Base-by-base conservation (phyloP, 2,113 vertebrate genomes). In the Takifugu bimaculatus region DNA sequence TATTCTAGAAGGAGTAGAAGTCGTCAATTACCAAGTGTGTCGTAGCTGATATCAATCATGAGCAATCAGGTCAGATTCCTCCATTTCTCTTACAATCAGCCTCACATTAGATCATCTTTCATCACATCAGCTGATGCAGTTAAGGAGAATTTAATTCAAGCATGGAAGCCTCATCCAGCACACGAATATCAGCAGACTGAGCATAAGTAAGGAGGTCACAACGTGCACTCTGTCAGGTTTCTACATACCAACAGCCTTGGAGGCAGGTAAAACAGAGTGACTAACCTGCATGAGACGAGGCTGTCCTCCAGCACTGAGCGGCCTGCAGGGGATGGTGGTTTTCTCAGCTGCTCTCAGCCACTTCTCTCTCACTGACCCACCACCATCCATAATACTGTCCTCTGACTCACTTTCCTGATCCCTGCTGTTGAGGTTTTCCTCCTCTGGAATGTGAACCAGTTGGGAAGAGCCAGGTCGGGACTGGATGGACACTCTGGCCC, bases 361-460 rank as follows among this genome's bases (percentile, higher is more conserved):
- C 84, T 99, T 98, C 54, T 96, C 94, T 62, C 95, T 89, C 15
- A 96, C 96, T 0, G 94, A 96, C 55, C 93, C 93, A 3, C 82
- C 93, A 61, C 85, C 79, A 0, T 88, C 88, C 66, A 83, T 72
- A 3, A 80, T 74, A 63, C 83, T 85, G 62, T 89, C 88, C 64
- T 89, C 88, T 10, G 87, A 89, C 60, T 88, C 86, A 15, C 86
- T 88, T 93, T 98, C 62, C 92, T 94, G 25, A 91, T 98, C 82
- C 73, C 65, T 82, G 68, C 66, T 12, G 76, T 50, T 61, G 43
- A 70, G 49, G 48, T 89, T 80, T 26, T 87, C 90, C 84, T 99
- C 97, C 70, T 99, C 97, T 0, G 97, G 97, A 79, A 99, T 98
- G 68, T 99, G 96, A 20, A 98, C 97, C n/a, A 98, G 75, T 77